These are phyloP conservation scores for Melanostoma scalare DNA, from an alignment of 2,888 invertebrate species.

Conservation along the genomic window DNA sequence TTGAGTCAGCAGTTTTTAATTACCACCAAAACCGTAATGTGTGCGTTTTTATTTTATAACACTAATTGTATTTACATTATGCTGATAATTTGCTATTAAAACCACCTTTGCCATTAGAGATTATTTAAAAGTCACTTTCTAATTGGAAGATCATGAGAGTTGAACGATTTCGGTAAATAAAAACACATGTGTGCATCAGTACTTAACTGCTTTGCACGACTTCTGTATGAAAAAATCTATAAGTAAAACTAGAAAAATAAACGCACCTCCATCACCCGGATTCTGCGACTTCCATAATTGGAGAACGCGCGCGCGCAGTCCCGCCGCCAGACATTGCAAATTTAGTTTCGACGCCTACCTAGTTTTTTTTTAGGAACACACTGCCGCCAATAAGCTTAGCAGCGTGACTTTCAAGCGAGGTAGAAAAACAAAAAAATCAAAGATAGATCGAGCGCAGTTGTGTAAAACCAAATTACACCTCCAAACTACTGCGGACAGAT, in stretches of 20 bases:
- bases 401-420: neutral
- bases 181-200: constrained; percentile 1
- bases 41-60: too few relatives aligned
- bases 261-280: constrained; percentile 9
- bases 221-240: neutral
- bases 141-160: neutral
- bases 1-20: too few relatives aligned
- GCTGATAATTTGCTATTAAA: neutral
- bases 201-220: constrained; percentile 3
- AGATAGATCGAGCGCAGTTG: neutral
- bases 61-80: neutral
- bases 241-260: neutral
- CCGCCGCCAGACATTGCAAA: constrained; percentile 19
- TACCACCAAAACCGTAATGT: too few relatives aligned
- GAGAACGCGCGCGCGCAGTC: constrained; percentile 12
- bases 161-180: neutral
- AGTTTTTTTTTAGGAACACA: neutral
- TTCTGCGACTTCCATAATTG: constrained; percentile 25
- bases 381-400: neutral
- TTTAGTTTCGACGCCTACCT: constrained; percentile 15
- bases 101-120: constrained; percentile 2
- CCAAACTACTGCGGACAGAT: neutral
- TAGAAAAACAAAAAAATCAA: too few relatives aligned
- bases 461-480: neutral
- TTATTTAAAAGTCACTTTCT: constrained; percentile 16